phyloP scores from a whole-genome alignment of 2,797 vertebrate genomes.

The Dermochelys coriacea region DNA sequence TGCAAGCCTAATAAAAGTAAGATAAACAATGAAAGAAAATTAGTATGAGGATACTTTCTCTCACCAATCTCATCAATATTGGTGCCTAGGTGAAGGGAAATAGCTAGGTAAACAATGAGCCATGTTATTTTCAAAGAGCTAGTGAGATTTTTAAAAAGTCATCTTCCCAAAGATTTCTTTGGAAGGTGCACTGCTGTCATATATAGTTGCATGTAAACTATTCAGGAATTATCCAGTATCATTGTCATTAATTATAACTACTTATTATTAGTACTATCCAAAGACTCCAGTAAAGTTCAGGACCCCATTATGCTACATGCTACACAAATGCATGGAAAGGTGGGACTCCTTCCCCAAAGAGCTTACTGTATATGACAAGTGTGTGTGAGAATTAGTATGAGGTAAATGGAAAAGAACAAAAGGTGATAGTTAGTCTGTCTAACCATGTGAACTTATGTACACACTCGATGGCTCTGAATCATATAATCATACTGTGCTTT shows the following conservation, averaged over 20 bases:
- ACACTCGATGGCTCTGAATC: neutral
- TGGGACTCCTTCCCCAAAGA: neutral
- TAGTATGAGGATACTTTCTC: conserved; percentile 41
- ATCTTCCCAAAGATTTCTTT: neutral
- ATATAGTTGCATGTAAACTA: neutral
- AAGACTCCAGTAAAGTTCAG: neutral
- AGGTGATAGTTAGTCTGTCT: neutral
- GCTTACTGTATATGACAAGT: neutral
- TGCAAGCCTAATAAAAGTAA: conserved; percentile 55
- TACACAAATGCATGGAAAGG: neutral
- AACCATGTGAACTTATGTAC: neutral
- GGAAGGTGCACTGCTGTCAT: neutral
- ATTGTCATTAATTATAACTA: neutral
- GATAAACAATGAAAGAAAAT: conserved; percentile 59
- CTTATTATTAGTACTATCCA: neutral
- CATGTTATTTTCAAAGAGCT: neutral
- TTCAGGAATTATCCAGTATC: neutral
- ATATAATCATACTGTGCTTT: rapidly evolving
- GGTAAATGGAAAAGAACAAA: neutral
- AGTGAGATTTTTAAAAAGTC: neutral
- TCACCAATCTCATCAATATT: neutral
- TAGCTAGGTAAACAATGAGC: neutral
- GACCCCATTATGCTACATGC: neutral
- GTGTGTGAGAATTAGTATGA: neutral
- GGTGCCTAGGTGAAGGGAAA: neutral